Evolutionary conservation across 2,888 invertebrate genomes (phyloP).

Genomic region (Sarcophaga variegata): DNA sequence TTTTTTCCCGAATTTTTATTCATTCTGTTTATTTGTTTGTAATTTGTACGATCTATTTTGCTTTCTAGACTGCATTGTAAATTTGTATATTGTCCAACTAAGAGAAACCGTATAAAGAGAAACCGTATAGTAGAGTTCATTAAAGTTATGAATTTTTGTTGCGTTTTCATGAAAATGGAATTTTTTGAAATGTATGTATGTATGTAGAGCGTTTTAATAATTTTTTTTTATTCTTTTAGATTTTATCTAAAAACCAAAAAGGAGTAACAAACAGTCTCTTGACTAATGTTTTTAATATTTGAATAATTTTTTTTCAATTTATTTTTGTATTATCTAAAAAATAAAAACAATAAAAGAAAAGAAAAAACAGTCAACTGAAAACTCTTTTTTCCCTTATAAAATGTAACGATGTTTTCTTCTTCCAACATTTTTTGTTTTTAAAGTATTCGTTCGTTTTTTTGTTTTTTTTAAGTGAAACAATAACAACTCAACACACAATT

Average conservation of each 20-base stretch:
- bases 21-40: too few relatives aligned
- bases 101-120: slow-evolving; percentile 65
- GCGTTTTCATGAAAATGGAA: background rate
- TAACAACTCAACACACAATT: slow-evolving; percentile 37
- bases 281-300: slow-evolving; percentile 24
- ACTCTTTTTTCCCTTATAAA: too few relatives aligned
- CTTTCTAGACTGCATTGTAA: background rate
- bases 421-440: too few relatives aligned
- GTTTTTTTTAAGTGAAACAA: slow-evolving; percentile 43
- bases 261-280: slow-evolving; percentile 56
- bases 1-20: too few relatives aligned
- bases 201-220: background rate
- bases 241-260: slow-evolving; percentile 23
- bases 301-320: background rate
- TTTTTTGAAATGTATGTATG: background rate
- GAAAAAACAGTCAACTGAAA: too few relatives aligned
- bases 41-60: background rate
- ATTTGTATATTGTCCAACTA: slow-evolving; percentile 41
- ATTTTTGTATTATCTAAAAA: background rate
- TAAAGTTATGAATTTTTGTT: slow-evolving; percentile 25
- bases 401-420: too few relatives aligned
- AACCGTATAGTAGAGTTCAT: slow-evolving; percentile 58
- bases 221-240: background rate
- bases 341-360: background rate
- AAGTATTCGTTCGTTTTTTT: background rate